Percentiles rank a stretch among this genome's conserved stretches.
phyloP scores from a whole-genome alignment of 2,888 invertebrate genomes.

The Cheilosia scutellata region DNA sequence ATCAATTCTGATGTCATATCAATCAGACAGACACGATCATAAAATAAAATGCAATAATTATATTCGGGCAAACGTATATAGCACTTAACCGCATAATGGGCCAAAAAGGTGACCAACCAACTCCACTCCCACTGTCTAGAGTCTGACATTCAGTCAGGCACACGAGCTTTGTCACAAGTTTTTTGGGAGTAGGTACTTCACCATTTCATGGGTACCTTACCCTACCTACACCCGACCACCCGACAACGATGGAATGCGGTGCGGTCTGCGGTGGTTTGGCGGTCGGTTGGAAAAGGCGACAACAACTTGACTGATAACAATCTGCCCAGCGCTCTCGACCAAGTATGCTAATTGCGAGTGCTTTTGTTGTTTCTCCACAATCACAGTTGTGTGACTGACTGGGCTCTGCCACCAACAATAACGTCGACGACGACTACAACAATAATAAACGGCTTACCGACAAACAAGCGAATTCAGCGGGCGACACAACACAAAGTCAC shows the following conservation, averaged over 20 bases:
- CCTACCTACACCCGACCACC: background rate
- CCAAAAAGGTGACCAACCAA: conserved; percentile 20
- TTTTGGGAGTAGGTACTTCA: background rate
- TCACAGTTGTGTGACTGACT: conserved; percentile 31
- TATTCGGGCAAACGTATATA: conserved; percentile 3
- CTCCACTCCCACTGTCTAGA: conserved; percentile 35
- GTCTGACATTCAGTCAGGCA: conserved; percentile 16
- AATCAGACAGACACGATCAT: conserved; percentile 64
- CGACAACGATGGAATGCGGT: conserved; percentile 46
- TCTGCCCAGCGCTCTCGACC: conserved; percentile 68
- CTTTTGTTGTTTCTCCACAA: conserved; percentile 54
- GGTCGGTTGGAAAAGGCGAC: conserved; percentile 70
- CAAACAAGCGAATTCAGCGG: conserved; percentile 38
- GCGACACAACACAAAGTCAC: conserved; percentile 16
- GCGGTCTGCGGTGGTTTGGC: conserved; percentile 32
- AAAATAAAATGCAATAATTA: conserved; percentile 60
- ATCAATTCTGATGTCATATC: conserved; percentile 71
- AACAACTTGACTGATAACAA: conserved; percentile 74
- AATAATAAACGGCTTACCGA: conserved; percentile 37
- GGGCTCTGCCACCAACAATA: background rate
- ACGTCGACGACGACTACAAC: conserved; percentile 1
- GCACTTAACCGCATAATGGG: conserved; percentile 18
- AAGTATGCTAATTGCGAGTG: conserved; percentile 76
- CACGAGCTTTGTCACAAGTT: conserved; percentile 26
- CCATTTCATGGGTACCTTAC: background rate